phyloP scores from a whole-genome alignment of 2,888 invertebrate genomes.

The Eristalis pertinax region DNA sequence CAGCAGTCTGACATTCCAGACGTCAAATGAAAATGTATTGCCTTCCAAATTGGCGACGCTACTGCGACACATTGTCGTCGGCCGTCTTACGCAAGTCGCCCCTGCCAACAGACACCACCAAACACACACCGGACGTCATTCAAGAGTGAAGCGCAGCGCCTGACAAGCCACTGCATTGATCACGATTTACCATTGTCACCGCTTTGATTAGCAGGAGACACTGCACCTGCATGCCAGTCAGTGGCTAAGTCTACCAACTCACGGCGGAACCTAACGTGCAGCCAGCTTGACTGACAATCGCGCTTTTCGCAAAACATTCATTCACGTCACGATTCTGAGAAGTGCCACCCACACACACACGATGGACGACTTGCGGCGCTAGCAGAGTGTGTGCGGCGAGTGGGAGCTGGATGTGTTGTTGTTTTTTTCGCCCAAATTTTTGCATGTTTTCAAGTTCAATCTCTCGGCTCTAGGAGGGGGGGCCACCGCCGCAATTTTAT shows the following conservation, averaged over 20 bases:
- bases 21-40: not conserved
- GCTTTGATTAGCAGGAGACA: not conserved
- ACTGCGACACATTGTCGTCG: not conserved
- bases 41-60: not conserved
- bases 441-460: constrained; percentile 38
- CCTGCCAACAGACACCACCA: not conserved
- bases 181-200: constrained; percentile 21
- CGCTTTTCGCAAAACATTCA: constrained; percentile 4
- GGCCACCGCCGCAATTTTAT: not conserved
- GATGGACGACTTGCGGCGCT: not conserved
- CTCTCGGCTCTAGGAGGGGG: not conserved
- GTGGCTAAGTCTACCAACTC: not conserved
- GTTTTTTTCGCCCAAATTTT: not conserved
- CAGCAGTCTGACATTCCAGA: not conserved
- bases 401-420: not conserved
- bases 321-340: constrained; percentile 1
- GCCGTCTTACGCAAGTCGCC: not conserved
- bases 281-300: no score
- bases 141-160: not conserved
- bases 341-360: not conserved
- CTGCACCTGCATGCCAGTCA: constrained; percentile 14
- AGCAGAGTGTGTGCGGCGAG: not conserved
- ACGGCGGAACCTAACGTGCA: not conserved
- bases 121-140: not conserved
- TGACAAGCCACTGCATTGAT: not conserved